Evolutionary conservation across 2,113 vertebrate genomes (phyloP), one percentile per base, ranked within the genome.

Genomic region (Corydoras sp.): DNA sequence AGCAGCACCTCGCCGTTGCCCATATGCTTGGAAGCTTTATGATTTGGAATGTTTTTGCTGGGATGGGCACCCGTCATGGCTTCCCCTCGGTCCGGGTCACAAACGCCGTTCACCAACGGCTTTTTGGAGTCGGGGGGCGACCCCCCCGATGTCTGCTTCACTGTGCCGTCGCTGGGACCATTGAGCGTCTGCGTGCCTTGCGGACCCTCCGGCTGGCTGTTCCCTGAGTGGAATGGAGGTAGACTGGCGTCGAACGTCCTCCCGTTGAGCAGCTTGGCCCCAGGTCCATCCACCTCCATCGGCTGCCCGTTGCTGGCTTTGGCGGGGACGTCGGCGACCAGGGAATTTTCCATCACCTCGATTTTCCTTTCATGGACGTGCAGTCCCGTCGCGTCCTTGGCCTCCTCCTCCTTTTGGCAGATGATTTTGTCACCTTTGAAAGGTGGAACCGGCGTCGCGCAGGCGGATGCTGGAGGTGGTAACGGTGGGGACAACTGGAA

Each of bases 191-290:
- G 89, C 75, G 83, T 87, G 88, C 87, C 89, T 85, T 88, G 91
- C 84, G 80, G 84, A 82, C 87, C 82, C 86, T 93, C 92, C 84
- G 88, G 92, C 83, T 92, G 94, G 92, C 86, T 92, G 93, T 96
- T 99, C 94, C 97, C 97, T 99, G 97, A 99, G 97, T 96, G 93
- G 91, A 93, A 94, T 89, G 95, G 96, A 98, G 95, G 97, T 97
- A 99, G 94, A 95, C 92, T 94, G 65, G 93, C 93, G 91, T 88
- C 89, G 87, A 93, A 96, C 89, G 94, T 98, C 91, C 91, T 93
- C 85, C 97, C 96, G 69, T 99, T 99, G 83, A 98, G 89, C 90
- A 99, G 92, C 92, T 91, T 98, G 85, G 91, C 91, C 78, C 90
- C 87, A 61, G 90, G 88, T 69, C 86, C 87, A 77, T 93, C 90